Base-by-base conservation (phyloP, 2,888 invertebrate genomes). In the Phortica magna region DNA sequence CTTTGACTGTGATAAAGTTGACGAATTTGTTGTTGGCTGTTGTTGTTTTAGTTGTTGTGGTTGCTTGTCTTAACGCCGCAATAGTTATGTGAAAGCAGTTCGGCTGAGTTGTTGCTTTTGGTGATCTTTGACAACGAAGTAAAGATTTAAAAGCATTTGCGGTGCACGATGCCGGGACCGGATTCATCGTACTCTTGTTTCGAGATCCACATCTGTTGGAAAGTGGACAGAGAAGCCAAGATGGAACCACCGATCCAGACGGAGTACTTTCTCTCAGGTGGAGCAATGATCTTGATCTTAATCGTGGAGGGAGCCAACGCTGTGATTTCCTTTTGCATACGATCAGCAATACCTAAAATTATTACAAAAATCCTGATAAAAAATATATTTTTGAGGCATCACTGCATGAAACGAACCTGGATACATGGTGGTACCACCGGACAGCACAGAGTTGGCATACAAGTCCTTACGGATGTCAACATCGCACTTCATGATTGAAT, bases 171-270 rank as follows among this genome's bases (percentile, higher is more conserved):
- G 89, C 97, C 96, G 89, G 98, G 98, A 89, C 96, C 96, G 92
- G 96, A 96, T 93, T 96, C 96, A 93, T 96, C 98, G 93, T 98
- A 98, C 92, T 98, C 98, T 93, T 98, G 97, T 94, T 98, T 98
- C 92, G 96, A 96, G 94, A 97, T 97, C 97, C 97, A 97, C 97
- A 97, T 97, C 94, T 96, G 96, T 92, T 97, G 97, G 96, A 97
- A 97, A 93, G 97, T 97, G 90, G 97, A 97, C 88, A 97, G 94
- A 83, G 97, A 97, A 80, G 97, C 97, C 91, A 97, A 94, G 93
- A 97, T 97, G 89, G 97, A 97, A 77, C 97, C 97, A 91, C 97
- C 97, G 93, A 97, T 97, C 97, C 97, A 97, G 92, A 97, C 97
- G 93, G 97, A 98, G 94, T 97, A 97, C 93, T 97, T 97, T 94